Percentiles rank a stretch among this genome's conserved stretches.
Conservation (phyloP, 2,888 invertebrate species). For the Agriopis leucophaearia region DNA sequence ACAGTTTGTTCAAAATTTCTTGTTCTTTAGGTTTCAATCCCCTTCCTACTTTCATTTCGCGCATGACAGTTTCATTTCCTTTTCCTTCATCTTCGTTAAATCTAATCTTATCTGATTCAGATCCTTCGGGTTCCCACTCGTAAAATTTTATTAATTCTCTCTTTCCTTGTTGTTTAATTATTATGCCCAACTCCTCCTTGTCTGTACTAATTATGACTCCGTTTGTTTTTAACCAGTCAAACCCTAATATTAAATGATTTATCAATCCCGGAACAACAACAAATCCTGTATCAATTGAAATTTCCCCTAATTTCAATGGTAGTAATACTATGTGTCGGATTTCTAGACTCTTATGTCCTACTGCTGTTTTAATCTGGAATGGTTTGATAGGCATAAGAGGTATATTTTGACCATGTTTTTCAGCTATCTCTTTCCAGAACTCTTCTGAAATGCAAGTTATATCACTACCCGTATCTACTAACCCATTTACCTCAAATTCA, state of each 20-base stretch:
- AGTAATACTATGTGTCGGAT: conserved; percentile 1
- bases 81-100: background rate
- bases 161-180: background rate
- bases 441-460: conserved; percentile 6
- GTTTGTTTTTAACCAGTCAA: conserved; percentile 17
- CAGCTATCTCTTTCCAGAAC: background rate
- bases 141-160: background rate
- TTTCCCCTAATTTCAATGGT: background rate
- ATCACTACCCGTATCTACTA: conserved; percentile 3
- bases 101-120: background rate
- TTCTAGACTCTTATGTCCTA: background rate
- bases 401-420: background rate
- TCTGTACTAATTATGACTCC: background rate
- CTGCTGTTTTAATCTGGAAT: background rate
- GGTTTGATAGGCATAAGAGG: background rate
- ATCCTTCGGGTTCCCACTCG: background rate
- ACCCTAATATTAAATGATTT: background rate
- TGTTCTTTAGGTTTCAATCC: background rate
- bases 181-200: background rate
- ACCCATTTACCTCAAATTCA: conserved; percentile 1
- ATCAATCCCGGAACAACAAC: background rate
- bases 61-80: background rate
- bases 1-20: background rate
- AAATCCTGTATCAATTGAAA: background rate
- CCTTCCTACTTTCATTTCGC: background rate